phyloP scores from a whole-genome alignment of 2,113 vertebrate species.

The Micronycteris hirsuta region DNA sequence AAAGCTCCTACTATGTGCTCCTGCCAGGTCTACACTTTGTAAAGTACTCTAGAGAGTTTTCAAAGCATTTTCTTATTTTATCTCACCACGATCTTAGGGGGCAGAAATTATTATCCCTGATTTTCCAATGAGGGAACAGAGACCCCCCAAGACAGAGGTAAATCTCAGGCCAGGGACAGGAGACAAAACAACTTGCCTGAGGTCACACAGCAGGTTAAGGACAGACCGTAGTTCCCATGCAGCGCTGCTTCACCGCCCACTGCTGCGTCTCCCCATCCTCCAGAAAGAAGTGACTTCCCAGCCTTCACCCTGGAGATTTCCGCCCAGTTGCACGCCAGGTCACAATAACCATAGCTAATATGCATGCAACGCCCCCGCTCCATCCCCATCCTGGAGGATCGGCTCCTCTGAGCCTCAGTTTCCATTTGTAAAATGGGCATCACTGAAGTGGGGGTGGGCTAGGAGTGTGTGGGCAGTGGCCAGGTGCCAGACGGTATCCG shows the following conservation, averaged over 20 bases:
- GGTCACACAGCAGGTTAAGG: background rate
- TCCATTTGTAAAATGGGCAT: background rate
- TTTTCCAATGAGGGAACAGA: background rate
- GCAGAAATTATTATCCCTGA: background rate
- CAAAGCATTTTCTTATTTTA: background rate
- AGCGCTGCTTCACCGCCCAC: background rate
- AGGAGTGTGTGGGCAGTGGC: background rate
- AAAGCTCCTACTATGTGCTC: background rate
- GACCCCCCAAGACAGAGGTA: background rate
- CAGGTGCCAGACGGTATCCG: accelerated
- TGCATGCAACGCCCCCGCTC: background rate
- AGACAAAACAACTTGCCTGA: background rate
- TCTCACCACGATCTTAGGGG: background rate
- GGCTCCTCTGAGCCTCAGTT: background rate
- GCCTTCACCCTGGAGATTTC: background rate
- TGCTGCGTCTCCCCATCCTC: background rate
- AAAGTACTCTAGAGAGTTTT: background rate
- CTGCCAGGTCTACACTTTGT: background rate
- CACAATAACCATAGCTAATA: no score
- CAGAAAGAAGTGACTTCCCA: background rate
- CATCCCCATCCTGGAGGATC: no score
- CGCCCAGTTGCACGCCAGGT: background rate
- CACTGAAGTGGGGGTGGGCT: background rate
- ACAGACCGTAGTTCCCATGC: background rate
- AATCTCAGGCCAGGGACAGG: background rate